Percentiles rank a stretch among this genome's conserved stretches.
Evolutionary conservation across 2,797 vertebrate genomes (phyloP).

Genomic region (Liasis olivaceus): DNA sequence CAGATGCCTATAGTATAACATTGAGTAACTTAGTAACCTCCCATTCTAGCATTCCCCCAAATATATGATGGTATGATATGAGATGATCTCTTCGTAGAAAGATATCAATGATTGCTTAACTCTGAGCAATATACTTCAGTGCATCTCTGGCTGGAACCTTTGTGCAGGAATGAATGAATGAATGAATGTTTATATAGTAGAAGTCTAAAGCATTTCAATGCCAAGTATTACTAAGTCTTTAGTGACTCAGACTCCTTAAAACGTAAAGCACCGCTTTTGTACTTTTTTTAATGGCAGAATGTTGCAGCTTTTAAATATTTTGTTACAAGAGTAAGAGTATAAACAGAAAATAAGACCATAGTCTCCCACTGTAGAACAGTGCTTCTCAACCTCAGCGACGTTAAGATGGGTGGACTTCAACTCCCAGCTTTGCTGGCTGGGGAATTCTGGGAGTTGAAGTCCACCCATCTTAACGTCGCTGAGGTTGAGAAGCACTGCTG

Average conservation of each 20-base stretch:
- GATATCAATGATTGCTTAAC: conserved; percentile 54
- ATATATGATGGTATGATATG: conserved; percentile 64
- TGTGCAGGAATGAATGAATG: conserved; percentile 66
- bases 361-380: no score
- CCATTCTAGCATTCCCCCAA: conserved; percentile 61
- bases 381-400: no score
- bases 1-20: conserved; percentile 62
- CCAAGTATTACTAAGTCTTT: conserved; percentile 62
- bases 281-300: conserved; percentile 50
- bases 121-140: conserved; percentile 38
- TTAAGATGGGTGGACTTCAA: no score
- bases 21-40: conserved; percentile 63
- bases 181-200: conserved; percentile 67
- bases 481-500: background rate
- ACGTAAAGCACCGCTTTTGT: conserved; percentile 32
- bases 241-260: conserved; percentile 57
- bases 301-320: conserved; percentile 23
- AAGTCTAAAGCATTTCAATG: conserved; percentile 50
- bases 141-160: conserved; percentile 58
- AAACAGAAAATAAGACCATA: no score
- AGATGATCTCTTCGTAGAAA: conserved; percentile 59
- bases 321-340: background rate
- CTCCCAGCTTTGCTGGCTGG: no score
- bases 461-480: no score
- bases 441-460: no score